These are phyloP conservation scores for Leucophenga varia DNA, from an alignment of 1,140 invertebrate genomes.

Conservation along the genomic window DNA sequence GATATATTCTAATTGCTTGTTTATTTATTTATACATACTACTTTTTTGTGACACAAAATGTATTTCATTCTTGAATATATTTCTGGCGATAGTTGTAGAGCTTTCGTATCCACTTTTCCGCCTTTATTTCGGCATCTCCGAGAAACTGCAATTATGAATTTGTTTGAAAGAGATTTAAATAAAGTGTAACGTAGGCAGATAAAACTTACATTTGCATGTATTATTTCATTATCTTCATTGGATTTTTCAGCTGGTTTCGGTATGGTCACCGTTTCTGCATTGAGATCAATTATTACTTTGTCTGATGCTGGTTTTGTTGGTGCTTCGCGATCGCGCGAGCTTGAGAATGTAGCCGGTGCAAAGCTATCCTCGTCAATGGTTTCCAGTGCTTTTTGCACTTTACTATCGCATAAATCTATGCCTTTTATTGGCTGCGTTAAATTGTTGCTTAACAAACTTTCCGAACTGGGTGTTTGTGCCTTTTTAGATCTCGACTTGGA, in stretches of 20 bases:
- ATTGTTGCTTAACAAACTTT: constrained; percentile 14
- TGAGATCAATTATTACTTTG: constrained; percentile 47
- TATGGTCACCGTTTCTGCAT: constrained; percentile 39
- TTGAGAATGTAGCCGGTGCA: constrained; percentile 36
- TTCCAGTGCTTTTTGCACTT: constrained; percentile 40
- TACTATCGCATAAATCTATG: constrained; percentile 40
- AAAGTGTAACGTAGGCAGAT: constrained; percentile 9
- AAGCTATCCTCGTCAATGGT: constrained; percentile 49
- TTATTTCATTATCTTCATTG: background rate
- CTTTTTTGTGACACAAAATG: constrained; percentile 22
- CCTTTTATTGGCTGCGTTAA: constrained; percentile 17
- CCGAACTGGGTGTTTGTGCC: constrained; percentile 31
- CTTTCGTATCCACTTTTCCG: constrained; percentile 50
- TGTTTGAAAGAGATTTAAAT: background rate
- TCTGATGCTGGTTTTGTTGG: constrained; percentile 16
- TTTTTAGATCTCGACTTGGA: constrained; percentile 32
- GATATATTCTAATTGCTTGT: constrained; percentile 68
- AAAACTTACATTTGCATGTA: constrained; percentile 28
- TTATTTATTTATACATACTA: too few relatives aligned
- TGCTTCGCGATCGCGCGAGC: constrained; percentile 30
- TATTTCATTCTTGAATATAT: constrained; percentile 36
- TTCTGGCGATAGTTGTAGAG: constrained; percentile 48
- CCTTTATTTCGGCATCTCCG: constrained; percentile 37
- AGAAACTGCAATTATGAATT: constrained; percentile 34
- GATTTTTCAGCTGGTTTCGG: constrained; percentile 17